Conservation (phyloP, 2,797 vertebrate species). For the Poliocrania exsul region DNA sequence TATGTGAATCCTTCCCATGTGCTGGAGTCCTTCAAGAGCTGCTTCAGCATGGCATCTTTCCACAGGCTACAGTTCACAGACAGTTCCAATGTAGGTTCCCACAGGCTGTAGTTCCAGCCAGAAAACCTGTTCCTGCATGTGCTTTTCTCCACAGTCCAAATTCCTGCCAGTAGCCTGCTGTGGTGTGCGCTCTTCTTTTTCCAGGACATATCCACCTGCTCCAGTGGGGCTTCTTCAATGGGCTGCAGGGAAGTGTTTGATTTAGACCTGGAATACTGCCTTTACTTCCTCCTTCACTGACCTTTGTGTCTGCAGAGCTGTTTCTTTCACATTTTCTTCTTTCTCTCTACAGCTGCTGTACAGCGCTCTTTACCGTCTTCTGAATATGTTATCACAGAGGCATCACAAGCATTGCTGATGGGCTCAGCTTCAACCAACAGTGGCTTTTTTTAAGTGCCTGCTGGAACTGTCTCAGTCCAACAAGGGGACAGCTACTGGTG, state of each 20-base stretch:
- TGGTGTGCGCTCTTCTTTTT: background rate
- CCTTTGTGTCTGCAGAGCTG: background rate
- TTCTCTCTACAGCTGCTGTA: background rate
- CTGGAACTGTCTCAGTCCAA: background rate
- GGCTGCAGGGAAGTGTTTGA: background rate
- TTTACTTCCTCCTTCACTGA: background rate
- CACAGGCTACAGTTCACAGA: background rate
- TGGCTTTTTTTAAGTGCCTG: background rate
- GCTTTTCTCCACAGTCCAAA: background rate
- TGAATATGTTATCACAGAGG: background rate
- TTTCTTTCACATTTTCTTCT: background rate
- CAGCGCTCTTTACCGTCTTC: background rate
- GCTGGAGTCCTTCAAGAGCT: background rate
- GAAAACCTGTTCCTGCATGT: background rate
- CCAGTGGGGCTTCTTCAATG: rapidly evolving
- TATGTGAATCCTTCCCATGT: background rate
- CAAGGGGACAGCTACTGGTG: background rate
- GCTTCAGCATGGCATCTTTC: background rate
- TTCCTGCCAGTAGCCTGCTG: background rate
- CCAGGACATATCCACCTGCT: background rate
- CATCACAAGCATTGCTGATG: rapidly evolving
- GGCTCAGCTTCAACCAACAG: background rate
- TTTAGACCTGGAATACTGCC: background rate
- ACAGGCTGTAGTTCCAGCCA: rapidly evolving
- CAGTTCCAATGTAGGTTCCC: background rate